Evolutionary conservation across 2,888 invertebrate genomes (phyloP), one percentile per base, ranked within the genome.

Genomic region (Alloplasta piceator): DNA sequence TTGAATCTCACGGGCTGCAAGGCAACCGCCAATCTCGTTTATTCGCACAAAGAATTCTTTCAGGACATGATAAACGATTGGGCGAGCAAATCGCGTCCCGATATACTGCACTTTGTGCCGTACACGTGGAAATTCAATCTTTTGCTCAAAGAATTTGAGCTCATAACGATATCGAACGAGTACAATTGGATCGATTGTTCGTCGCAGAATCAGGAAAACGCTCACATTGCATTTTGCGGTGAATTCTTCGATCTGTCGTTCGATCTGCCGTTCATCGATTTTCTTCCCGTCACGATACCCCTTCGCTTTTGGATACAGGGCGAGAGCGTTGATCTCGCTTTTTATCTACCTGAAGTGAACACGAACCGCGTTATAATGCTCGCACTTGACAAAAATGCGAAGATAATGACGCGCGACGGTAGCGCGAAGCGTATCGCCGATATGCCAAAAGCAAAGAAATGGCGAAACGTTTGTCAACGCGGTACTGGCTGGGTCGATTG

Each of bases 141-240:
- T 80, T 94, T 97, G 6, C 93, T 98, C 26, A 98, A 99, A 92
- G 98, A 99, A 92, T 98, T 99, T 92, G 98, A 99, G 93, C 94
- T 99, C 12, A 95, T 99, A 0, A 97, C 98, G 55, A 93, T 98
- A 12, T 96, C 98, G 89, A 99, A 99, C 93, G 98, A 99, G 91
- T 97, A 97, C 92, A 99, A 99, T 92, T 99, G 99, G 99, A 97
- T 99, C 85, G 99, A 99, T 92, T 99, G 99, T 88, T 98, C 98
- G 72, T 98, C 98, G 38, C 97, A 98, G 66, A 97, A 98, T 87
- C 98, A 98, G 92, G 98, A 98, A 93, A 98, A 98, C 92, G 96
- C 98, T 92, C 98, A 98, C 90, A 94, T 98, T 72, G 98, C 98
- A 0, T 96, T 98, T 87, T 98, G 98, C 90, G 98, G 98, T 0